Evolutionary conservation across 2,113 vertebrate species (phyloP).

Genomic region (Ancistrus triradiatus): DNA sequence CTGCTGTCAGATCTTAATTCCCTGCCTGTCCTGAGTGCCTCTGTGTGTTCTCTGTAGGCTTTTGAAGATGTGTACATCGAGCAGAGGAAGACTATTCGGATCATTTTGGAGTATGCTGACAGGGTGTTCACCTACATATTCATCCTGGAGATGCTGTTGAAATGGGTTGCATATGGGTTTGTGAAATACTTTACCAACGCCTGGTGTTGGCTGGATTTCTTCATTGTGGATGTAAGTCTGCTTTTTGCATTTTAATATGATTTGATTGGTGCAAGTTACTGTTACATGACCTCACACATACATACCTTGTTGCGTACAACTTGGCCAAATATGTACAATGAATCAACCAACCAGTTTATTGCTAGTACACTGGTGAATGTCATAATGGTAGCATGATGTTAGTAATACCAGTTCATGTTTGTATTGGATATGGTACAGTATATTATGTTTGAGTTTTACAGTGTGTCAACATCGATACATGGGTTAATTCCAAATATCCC

Average conservation of each 20-base stretch:
- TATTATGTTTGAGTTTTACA: no score
- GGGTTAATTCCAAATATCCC: no score
- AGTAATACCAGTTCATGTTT: no score
- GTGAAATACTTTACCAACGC: conserved; percentile 98
- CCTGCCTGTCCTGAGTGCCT: neutral
- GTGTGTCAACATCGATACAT: no score
- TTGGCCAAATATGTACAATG: neutral
- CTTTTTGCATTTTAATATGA: conserved; percentile 23
- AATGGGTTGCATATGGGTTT: conserved; percentile 97
- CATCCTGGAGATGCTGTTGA: conserved; percentile 98
- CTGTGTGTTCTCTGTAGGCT: conserved; percentile 67
- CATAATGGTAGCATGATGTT: no score
- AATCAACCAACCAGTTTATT: no score
- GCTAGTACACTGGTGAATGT: no score
- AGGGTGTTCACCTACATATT: conserved; percentile 98
- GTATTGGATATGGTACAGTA: no score
- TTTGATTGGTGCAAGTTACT: conserved; percentile 10
- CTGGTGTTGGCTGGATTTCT: conserved; percentile 99
- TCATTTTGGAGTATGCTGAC: conserved; percentile 91
- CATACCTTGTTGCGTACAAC: conserved; percentile 28
- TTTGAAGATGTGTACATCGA: conserved; percentile 99
- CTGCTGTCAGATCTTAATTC: neutral
- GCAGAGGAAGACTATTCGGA: conserved; percentile 89
- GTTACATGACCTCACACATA: conserved; percentile 17
- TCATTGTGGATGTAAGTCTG: conserved; percentile 96